Base-by-base conservation (phyloP, 1,140 invertebrate genomes). In the Musca domestica region DNA sequence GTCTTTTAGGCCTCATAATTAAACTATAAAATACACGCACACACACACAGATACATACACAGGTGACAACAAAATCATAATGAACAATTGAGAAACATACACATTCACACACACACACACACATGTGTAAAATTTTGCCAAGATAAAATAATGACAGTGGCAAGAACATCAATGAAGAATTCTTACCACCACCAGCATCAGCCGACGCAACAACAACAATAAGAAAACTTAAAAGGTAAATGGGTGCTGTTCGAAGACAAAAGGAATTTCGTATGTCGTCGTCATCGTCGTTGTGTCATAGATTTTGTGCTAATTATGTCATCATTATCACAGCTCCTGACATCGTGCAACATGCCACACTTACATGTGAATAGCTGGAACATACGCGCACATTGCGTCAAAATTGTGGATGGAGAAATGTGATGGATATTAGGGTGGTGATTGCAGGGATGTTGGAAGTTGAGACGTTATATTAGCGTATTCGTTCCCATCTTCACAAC, bases 241-340 rank as follows among this genome's bases (percentile, higher is more conserved):
- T 77, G 75, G 70, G 72, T 74, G 76, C 72, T 72, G 65, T 74
- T 77, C 75, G 73, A 74, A n/a, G 68, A 74, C 68, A 64, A 71
- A 77, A 70, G 63, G 69, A 69, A 61, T 19, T 61, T 61, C 19
- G 27, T 34, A 61, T 61, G 56, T 61, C 56, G 34, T 51, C 34
- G 34, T 30, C 27, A 30, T 30, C 27, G 27, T 30, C 27, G 15
- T 51, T 22, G 20, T 61, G 56, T 61, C 41, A 61, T 61, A 61
- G 56, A 61, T 61, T 61, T 61, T 61, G 56, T 61, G 56, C 56
- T 61, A 61, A 61, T 61, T 61, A 61, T 61, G 56, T 61, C 56
- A 61, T 61, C 56, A 61, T 61, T 61, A 61, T 61, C 52, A 56
- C 52, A 56, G 34, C 34, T 56, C 20, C 51, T 54, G 12, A 5